Conservation (phyloP, 2,888 invertebrate species). For the Chelonus formosanus region DNA sequence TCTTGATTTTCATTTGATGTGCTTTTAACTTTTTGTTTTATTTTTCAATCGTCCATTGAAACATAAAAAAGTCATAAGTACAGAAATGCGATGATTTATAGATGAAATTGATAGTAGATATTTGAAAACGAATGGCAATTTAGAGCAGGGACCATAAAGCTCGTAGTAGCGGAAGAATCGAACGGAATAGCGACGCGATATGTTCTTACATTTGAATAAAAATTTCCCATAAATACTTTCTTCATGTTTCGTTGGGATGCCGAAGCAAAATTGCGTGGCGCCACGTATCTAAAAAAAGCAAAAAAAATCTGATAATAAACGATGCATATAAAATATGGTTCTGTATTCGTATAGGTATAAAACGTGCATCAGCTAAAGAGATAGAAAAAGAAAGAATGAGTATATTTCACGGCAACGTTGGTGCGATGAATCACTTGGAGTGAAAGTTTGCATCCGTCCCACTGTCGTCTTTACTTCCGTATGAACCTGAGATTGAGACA, state of each 20-base stretch:
- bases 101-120: constrained; percentile 10
- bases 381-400: not conserved
- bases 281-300: constrained; percentile 7
- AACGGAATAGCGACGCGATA: constrained; percentile 16
- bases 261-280: not conserved
- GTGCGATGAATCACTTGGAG: constrained; percentile 31
- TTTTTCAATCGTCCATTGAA: too few species aligned
- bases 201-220: constrained; percentile 19
- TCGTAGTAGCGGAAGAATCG: constrained; percentile 7
- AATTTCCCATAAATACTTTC: constrained; percentile 13
- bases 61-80: constrained; percentile 7
- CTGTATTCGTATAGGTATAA: not conserved
- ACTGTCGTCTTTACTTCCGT: constrained; percentile 19
- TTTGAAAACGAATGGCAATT: constrained; percentile 19
- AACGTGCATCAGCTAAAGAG: not conserved
- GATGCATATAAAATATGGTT: constrained; percentile 22
- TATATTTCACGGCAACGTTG: constrained; percentile 14
- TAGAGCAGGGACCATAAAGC: constrained; percentile 9
- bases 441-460: constrained; percentile 23
- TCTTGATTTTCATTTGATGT: too few species aligned
- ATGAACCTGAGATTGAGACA: constrained; percentile 30
- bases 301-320: constrained; percentile 10
- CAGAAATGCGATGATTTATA: constrained; percentile 19
- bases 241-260: not conserved
- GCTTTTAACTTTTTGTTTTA: too few species aligned